Evolutionary conservation across 2,113 vertebrate genomes (phyloP).

Genomic region (Rhea americana): DNA sequence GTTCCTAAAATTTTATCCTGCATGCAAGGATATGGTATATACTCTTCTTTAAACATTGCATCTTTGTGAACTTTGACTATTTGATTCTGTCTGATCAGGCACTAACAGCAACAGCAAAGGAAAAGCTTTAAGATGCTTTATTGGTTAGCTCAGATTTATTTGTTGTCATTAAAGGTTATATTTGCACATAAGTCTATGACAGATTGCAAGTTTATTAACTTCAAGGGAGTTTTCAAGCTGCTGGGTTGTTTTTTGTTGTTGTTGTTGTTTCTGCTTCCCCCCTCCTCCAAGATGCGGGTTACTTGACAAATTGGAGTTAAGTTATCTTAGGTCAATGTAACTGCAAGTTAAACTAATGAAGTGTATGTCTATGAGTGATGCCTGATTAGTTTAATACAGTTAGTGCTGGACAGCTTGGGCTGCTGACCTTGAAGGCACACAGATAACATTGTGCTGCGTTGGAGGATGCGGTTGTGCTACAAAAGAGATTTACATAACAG

Average conservation of each 20-base stretch:
- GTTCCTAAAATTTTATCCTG: constrained; percentile 11
- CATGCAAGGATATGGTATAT: background rate
- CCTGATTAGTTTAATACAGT: constrained; percentile 72
- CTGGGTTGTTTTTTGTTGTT: constrained; percentile 37
- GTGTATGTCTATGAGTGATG: constrained; percentile 68
- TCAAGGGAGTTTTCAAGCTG: constrained; percentile 62
- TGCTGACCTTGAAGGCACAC: constrained; percentile 71
- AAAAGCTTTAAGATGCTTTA: constrained; percentile 46
- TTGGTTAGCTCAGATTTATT: constrained; percentile 58
- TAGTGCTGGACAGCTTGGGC: constrained; percentile 72
- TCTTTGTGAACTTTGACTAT: constrained; percentile 50
- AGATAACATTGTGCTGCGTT: constrained; percentile 73
- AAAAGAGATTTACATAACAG: constrained; percentile 64
- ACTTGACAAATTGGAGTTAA: constrained; percentile 71
- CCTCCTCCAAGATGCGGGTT: constrained; percentile 60
- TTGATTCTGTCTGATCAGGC: constrained; percentile 41
- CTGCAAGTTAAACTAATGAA: constrained; percentile 74
- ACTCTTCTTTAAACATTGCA: background rate
- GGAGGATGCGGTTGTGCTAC: constrained; percentile 62
- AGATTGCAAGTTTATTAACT: constrained; percentile 70
- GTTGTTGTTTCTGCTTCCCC: background rate
- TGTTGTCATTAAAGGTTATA: constrained; percentile 63
- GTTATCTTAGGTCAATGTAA: constrained; percentile 74
- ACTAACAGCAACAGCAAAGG: background rate
- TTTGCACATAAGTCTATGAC: constrained; percentile 61